Conservation (phyloP, 2,888 invertebrate species). For the Apomyelois bistriatella region DNA sequence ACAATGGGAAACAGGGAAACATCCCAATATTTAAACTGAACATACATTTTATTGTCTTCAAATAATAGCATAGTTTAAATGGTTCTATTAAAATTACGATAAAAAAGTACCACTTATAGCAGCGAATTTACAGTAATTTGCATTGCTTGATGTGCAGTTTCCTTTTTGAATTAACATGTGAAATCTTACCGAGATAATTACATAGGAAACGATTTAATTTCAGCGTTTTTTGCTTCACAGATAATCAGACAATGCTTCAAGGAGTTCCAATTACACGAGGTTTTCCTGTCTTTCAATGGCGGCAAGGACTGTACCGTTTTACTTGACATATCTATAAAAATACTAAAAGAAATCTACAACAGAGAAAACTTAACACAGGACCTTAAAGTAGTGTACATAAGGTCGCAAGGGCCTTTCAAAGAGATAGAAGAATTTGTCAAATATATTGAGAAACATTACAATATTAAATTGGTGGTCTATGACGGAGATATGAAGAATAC, state of each 20-base stretch:
- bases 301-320: slow-evolving; percentile 99
- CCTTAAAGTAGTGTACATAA: slow-evolving; percentile 89
- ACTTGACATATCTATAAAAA: slow-evolving; percentile 71
- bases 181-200: background rate
- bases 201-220: background rate
- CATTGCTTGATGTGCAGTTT: background rate
- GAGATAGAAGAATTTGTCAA: slow-evolving; percentile 93
- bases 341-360: slow-evolving; percentile 46
- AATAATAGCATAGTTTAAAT: too few species aligned
- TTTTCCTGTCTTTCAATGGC: slow-evolving; percentile 97
- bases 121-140: background rate
- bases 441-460: slow-evolving; percentile 84
- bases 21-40: too few species aligned
- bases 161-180: background rate
- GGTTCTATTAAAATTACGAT: too few species aligned
- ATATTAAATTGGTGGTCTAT: slow-evolving; percentile 84
- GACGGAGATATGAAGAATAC: slow-evolving; percentile 86
- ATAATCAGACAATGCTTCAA: slow-evolving; percentile 81
- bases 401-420: slow-evolving; percentile 88
- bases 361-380: slow-evolving; percentile 53
- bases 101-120: too few species aligned
- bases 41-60: too few species aligned
- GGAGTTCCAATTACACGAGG: slow-evolving; percentile 84
- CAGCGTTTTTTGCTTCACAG: slow-evolving; percentile 61
- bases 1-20: too few species aligned